These are phyloP conservation scores for Sciurus carolinensis DNA, from an alignment of 2,797 vertebrate genomes.

Conservation along the genomic window DNA sequence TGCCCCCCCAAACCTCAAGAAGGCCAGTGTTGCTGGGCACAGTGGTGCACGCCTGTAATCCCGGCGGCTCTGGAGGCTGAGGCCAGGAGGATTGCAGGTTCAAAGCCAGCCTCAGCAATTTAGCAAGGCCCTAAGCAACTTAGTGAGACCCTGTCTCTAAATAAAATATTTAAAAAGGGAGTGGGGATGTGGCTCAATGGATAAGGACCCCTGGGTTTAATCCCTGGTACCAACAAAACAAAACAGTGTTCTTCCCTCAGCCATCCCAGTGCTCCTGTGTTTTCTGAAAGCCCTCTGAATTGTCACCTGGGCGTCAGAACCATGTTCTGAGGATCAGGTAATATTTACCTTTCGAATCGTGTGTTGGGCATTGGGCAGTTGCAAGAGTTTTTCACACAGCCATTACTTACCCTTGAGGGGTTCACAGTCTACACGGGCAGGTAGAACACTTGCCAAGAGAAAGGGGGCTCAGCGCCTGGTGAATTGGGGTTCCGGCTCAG, in stretches of 20 bases:
- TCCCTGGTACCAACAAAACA: no score
- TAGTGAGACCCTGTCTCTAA: no score
- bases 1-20: background rate
- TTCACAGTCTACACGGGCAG: background rate
- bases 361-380: background rate
- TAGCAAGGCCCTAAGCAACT: no score
- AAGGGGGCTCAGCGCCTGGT: background rate
- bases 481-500: background rate
- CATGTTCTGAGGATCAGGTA: background rate
- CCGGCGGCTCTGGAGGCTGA: no score
- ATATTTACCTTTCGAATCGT: background rate
- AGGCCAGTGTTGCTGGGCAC: background rate
- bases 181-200: no score
- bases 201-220: no score
- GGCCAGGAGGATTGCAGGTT: no score
- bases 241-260: background rate
- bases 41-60: no score
- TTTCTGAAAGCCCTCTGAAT: slow-evolving; percentile 4
- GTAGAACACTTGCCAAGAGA: background rate
- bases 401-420: background rate
- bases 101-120: no score
- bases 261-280: background rate
- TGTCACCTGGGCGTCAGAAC: background rate
- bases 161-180: no score
- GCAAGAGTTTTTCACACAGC: background rate